These are phyloP conservation scores for Anthophora plumipes DNA, from an alignment of 2,888 invertebrate genomes.

Conservation along the genomic window DNA sequence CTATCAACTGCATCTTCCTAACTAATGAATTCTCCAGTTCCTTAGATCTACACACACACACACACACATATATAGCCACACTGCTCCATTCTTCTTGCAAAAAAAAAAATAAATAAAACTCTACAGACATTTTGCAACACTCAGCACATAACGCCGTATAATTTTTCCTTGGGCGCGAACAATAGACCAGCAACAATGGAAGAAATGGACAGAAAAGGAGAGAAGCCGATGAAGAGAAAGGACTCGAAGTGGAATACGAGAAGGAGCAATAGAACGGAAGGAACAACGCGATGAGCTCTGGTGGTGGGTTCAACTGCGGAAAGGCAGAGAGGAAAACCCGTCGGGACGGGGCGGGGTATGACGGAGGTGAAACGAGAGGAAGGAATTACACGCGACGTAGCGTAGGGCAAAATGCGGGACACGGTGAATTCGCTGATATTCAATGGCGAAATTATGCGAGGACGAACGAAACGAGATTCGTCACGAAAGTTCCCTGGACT, in stretches of 20 bases:
- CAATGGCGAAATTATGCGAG: slow-evolving; percentile 72
- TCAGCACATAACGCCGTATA: not conserved
- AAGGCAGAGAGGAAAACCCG: not conserved
- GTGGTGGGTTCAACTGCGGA: not conserved
- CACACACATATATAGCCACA: not conserved
- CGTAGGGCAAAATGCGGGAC: slow-evolving; percentile 42
- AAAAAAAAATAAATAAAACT: too few species aligned
- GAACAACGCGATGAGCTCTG: not conserved
- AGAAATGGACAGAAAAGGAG: not conserved
- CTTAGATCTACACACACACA: too few species aligned
- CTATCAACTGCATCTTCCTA: too few species aligned
- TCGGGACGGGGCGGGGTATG: not conserved
- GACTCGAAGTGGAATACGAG: not conserved
- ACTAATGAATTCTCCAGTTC: not conserved
- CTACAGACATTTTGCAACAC: not conserved
- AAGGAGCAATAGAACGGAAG: slow-evolving; percentile 24
- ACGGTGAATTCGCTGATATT: slow-evolving; percentile 54
- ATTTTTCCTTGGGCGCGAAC: not conserved
- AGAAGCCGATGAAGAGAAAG: not conserved
- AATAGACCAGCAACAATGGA: not conserved
- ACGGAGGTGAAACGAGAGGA: slow-evolving; percentile 19
- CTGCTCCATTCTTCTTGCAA: not conserved
- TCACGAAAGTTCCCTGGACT: slow-evolving; percentile 68
- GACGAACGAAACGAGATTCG: slow-evolving; percentile 69
- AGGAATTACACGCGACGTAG: slow-evolving; percentile 35